phyloP scores from a whole-genome alignment of 2,113 vertebrate species.

The Illadopsis cleaveri region DNA sequence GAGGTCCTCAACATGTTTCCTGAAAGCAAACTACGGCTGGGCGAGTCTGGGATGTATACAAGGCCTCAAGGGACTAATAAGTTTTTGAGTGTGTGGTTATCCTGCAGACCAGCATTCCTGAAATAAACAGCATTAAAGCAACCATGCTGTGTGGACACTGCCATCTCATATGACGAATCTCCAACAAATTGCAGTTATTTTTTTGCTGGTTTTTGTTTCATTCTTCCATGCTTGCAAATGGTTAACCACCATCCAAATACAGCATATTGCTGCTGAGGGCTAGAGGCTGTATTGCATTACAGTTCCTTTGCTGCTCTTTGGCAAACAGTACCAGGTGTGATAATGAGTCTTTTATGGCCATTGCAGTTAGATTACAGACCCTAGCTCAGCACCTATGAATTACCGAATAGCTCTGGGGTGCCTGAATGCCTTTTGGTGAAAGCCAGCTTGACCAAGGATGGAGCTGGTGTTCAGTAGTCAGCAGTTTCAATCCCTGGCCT shows the following conservation, averaged over 20 bases:
- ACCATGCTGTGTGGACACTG: neutral
- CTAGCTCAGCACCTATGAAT: neutral
- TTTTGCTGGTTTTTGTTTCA: neutral
- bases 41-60: neutral
- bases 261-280: neutral
- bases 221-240: neutral
- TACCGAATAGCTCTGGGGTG: neutral
- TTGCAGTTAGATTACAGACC: neutral
- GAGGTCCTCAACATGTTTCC: conserved; percentile 11
- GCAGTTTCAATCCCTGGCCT: neutral
- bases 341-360: neutral
- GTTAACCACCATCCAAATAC: neutral
- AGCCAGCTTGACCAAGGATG: fast-evolving
- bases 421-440: neutral
- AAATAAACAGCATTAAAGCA: neutral
- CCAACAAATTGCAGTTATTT: neutral
- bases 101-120: neutral
- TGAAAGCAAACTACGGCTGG: neutral
- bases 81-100: neutral
- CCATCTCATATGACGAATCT: neutral
- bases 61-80: neutral
- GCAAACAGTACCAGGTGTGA: neutral
- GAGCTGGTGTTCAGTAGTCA: neutral
- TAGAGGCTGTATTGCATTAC: neutral
- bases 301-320: neutral